These are phyloP conservation scores for Drosophila anceps DNA, from an alignment of 2,888 invertebrate species.

Conservation along the genomic window DNA sequence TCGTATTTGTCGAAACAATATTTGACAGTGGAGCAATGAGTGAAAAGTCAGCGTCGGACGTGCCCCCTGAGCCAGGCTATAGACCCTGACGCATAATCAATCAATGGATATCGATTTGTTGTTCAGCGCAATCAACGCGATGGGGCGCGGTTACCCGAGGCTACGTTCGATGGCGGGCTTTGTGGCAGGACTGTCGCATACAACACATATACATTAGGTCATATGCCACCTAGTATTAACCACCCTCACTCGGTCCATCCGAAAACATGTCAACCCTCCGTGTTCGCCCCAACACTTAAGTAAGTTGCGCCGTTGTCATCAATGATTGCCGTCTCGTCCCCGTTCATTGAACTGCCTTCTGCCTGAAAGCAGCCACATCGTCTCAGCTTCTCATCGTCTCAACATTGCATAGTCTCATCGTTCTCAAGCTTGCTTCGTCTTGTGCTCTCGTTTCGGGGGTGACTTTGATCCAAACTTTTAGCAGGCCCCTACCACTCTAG, in stretches of 20 bases:
- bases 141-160: neutral
- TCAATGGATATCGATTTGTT: conserved; percentile 77
- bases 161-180: too few species aligned
- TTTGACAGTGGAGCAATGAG: conserved; percentile 35
- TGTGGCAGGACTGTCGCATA: conserved; percentile 19
- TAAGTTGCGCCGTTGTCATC: conserved; percentile 51
- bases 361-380: neutral
- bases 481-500: too few species aligned
- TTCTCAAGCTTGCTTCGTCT: too few species aligned
- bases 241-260: neutral
- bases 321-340: conserved; percentile 14
- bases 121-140: conserved; percentile 56
- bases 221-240: conserved; percentile 9
- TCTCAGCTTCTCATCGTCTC: conserved; percentile 20
- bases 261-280: conserved; percentile 23
- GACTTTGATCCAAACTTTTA: too few species aligned
- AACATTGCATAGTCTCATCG: neutral
- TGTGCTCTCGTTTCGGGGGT: too few species aligned
- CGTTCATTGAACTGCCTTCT: too few species aligned
- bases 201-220: conserved; percentile 23
- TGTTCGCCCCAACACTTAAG: conserved; percentile 60
- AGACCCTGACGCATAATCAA: conserved; percentile 64
- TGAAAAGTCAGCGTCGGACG: conserved; percentile 39
- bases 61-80: conserved; percentile 20
- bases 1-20: conserved; percentile 48